These are phyloP conservation scores for Petrocephalus zakoni DNA, from an alignment of 2,113 vertebrate species.

Conservation along the genomic window DNA sequence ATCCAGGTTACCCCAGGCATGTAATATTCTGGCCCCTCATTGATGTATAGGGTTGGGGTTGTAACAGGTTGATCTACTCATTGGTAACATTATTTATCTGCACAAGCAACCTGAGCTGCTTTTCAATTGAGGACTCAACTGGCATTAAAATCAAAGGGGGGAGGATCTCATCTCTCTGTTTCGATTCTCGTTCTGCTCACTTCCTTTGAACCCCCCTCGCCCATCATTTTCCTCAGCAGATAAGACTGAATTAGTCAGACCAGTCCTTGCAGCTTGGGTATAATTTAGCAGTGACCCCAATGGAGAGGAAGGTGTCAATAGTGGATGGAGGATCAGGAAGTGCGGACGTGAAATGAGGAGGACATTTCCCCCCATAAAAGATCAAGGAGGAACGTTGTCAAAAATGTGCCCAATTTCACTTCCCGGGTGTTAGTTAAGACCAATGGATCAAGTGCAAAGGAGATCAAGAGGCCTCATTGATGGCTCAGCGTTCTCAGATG, in stretches of 20 bases:
- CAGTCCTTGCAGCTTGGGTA: slow-evolving; percentile 46
- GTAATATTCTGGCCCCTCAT: neutral
- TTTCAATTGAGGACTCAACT: slow-evolving; percentile 21
- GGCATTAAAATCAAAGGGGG: slow-evolving; percentile 33
- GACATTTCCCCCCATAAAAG: neutral
- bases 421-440: neutral
- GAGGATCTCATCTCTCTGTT: slow-evolving; percentile 34
- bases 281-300: slow-evolving; percentile 57
- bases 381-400: neutral
- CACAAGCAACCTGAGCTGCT: neutral
- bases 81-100: slow-evolving; percentile 11
- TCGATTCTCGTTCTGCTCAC: slow-evolving; percentile 34
- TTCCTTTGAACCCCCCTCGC: slow-evolving; percentile 39
- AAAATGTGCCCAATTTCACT: neutral
- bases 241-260: slow-evolving; percentile 56
- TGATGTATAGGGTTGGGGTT: neutral
- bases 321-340: slow-evolving; percentile 15
- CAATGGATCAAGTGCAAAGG: neutral
- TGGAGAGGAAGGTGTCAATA: slow-evolving; percentile 35
- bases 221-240: slow-evolving; percentile 53
- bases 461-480: neutral
- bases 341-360: neutral
- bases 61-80: neutral
- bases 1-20: neutral
- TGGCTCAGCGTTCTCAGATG: neutral